Conservation (phyloP, 2,888 invertebrate genomes). For the Molanna angustata region DNA sequence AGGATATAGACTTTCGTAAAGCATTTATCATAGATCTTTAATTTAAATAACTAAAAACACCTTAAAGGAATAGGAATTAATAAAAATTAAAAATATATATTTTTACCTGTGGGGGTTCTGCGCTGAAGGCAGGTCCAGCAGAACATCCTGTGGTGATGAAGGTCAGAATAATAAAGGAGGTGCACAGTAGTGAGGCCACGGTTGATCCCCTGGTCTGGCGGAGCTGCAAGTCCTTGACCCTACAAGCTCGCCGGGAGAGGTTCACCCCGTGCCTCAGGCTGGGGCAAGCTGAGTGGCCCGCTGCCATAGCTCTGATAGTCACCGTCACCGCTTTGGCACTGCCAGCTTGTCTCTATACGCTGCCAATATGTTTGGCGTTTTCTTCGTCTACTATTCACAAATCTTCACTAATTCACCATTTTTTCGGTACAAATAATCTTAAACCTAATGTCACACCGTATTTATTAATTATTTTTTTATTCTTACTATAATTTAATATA, state of each 20-base stretch:
- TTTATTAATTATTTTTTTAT: no score
- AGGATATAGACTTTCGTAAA: no score
- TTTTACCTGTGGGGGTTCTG: slow-evolving; percentile 32
- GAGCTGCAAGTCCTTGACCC: slow-evolving; percentile 39
- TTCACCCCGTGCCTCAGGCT: slow-evolving; percentile 64
- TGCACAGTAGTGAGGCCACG: slow-evolving; percentile 18
- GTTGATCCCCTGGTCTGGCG: slow-evolving; percentile 33
- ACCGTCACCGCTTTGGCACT: slow-evolving; percentile 5
- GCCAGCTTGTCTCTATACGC: slow-evolving; percentile 14
- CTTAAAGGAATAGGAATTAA: no score
- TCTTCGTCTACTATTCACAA: no score
- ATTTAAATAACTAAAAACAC: no score
- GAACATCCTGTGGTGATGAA: slow-evolving; percentile 21
- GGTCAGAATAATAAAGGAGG: slow-evolving; percentile 9
- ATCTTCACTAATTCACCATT: no score
- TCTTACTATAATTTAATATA: no score
- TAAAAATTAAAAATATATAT: no score
- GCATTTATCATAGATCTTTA: no score
- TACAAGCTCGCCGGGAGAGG: slow-evolving; percentile 67
- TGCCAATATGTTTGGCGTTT: no score
- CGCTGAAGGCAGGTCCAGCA: slow-evolving; percentile 37
- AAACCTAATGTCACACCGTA: no score
- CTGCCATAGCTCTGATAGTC: slow-evolving; percentile 5
- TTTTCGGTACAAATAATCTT: no score
- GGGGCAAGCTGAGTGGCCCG: slow-evolving; percentile 13